Evolutionary conservation across 2,113 vertebrate genomes (phyloP), one percentile per base, ranked within the genome.

Genomic region (Salvelinus fontinalis): DNA sequence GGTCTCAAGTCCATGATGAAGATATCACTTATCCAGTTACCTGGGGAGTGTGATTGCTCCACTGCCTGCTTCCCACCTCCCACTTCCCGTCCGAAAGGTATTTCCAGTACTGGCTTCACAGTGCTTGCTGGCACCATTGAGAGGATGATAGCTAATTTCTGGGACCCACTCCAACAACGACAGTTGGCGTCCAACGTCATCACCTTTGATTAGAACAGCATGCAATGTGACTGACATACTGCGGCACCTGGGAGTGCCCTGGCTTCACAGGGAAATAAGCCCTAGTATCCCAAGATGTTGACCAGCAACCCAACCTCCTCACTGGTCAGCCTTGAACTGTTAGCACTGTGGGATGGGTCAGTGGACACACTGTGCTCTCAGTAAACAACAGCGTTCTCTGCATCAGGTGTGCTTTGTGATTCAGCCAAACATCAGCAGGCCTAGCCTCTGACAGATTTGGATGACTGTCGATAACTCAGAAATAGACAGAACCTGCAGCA

Each of bases 181-280:
- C 91, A 92, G 91, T 91, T 93, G 91, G 91, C 71, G 2, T 87
- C 75, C 78, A 76, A 79, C 89, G 89, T 92, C 91, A 91, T 79
- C 85, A 81, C 81, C 83, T 89, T 90, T 87, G 87, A 89, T 89
- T 78, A 81, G 71, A 79, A 74, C 75, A 81, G 81, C 85, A 71
- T 72, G 77, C 78, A n/a, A 79, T 20, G 80, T 77, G 82, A 84
- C 62, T 80, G 82, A 87, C 77, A 74, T 62, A 49, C 59, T 31
- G 29, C 74, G 26, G 66, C 18, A 26, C 66, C 71, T 22, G 8
- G 14, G 67, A 14, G 18, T 31, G 29, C 74, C 69, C 73, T 49
- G 26, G 62, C 31, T 54, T 78, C 75, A 26, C 70, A 27, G 54
- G 62, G 80, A 65, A 83, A 82, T 74, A 67, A 84, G 83, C 75